Evolutionary conservation across 2,797 vertebrate species (phyloP).

Genomic region (Lutjanus campechanus): DNA sequence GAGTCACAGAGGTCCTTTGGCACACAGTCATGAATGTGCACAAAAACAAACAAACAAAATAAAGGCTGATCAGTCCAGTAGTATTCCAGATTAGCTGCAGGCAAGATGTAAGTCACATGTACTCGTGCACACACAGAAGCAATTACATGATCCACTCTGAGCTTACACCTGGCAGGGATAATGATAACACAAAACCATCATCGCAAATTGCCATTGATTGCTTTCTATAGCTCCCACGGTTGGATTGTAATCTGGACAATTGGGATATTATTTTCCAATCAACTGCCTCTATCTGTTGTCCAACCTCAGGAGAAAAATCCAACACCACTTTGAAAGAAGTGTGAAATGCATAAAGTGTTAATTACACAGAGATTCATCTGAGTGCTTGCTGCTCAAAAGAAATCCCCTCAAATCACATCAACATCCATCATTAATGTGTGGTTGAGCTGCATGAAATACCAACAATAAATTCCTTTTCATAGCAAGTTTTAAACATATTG

Average conservation of each 20-base stretch:
- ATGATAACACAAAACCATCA: not conserved
- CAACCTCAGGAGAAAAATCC: constrained; percentile 2
- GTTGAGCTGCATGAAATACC: constrained; percentile 20
- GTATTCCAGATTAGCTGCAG: too few relatives aligned
- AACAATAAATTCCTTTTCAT: not conserved
- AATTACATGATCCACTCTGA: too few relatives aligned
- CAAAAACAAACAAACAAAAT: too few relatives aligned
- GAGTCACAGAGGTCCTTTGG: too few relatives aligned
- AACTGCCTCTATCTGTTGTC: not conserved
- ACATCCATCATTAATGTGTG: constrained; percentile 12
- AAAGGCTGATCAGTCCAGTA: too few relatives aligned
- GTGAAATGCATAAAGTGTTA: constrained; percentile 5
- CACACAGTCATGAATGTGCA: too few relatives aligned
- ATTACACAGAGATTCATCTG: constrained; percentile 17
- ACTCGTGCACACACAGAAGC: too few relatives aligned
- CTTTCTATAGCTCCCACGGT: not conserved
- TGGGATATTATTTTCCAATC: constrained; percentile 31
- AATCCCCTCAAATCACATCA: not conserved
- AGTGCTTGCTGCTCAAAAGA: not conserved
- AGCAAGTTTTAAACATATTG: not conserved
- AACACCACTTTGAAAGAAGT: constrained; percentile 2
- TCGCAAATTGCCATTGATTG: not conserved
- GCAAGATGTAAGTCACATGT: too few relatives aligned
- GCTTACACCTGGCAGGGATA: too few relatives aligned
- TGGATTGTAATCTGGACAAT: not conserved